phyloP scores from a whole-genome alignment of 2,797 vertebrate species.

The Trematomus bernacchii region DNA sequence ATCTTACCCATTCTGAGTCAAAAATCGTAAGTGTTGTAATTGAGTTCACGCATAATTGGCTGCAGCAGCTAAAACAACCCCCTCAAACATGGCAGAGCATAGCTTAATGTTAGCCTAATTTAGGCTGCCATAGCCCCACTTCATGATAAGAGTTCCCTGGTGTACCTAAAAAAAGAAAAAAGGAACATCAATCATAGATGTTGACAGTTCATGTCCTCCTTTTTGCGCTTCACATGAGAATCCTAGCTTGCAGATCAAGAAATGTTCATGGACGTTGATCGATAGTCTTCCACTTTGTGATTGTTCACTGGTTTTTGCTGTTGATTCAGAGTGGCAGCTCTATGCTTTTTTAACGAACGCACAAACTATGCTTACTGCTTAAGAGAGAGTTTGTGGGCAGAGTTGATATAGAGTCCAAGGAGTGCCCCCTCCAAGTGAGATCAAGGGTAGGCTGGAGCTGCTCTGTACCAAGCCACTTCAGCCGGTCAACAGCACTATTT shows the following conservation, averaged over 20 bases:
- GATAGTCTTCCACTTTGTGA: constrained; percentile 36
- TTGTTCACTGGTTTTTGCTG: constrained; percentile 24
- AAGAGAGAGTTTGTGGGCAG: constrained; percentile 37
- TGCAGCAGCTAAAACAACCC: constrained; percentile 45
- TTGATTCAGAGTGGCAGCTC: constrained; percentile 53
- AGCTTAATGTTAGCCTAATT: constrained; percentile 30
- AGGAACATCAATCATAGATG: constrained; percentile 34
- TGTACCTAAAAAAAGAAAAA: constrained; percentile 18
- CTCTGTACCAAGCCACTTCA: constrained; percentile 64
- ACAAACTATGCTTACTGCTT: constrained; percentile 19
- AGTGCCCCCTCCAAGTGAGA: constrained; percentile 29
- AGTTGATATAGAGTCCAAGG: constrained; percentile 16
- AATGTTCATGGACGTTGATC: constrained; percentile 40
- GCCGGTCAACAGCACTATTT: constrained; percentile 62
- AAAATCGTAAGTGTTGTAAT: constrained; percentile 51
- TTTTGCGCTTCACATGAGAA: constrained; percentile 2
- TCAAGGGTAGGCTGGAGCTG: constrained; percentile 41
- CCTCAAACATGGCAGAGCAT: constrained; percentile 46
- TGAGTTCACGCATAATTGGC: constrained; percentile 63
- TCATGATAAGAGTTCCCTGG: constrained; percentile 19
- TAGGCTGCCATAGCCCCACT: constrained; percentile 18
- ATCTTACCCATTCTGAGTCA: constrained; percentile 29
- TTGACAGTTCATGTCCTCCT: constrained; percentile 2
- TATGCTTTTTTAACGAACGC: constrained; percentile 29
- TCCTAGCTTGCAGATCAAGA: constrained; percentile 16